phyloP scores from a whole-genome alignment of 2,797 vertebrate species.

The Odontamblyopus rebecca region DNA sequence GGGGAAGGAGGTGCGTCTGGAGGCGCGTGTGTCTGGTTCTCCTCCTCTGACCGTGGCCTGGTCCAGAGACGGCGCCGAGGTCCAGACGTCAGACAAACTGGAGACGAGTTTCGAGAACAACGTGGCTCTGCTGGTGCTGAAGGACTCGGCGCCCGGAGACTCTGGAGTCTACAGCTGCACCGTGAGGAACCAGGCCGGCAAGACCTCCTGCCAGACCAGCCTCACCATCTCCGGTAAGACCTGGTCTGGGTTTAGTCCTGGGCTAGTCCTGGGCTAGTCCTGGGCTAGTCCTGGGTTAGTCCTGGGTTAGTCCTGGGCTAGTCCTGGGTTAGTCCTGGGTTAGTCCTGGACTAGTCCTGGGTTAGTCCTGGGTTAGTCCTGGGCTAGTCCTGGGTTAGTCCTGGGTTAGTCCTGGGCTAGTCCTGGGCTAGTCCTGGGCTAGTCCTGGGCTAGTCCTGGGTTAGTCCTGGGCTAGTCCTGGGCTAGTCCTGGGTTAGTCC shows the following conservation, averaged over 20 bases:
- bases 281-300: no score
- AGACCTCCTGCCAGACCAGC: conserved; percentile 82
- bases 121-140: conserved; percentile 78
- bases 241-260: background rate
- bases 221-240: conserved; percentile 49
- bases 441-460: no score
- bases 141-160: conserved; percentile 72
- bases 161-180: conserved; percentile 86
- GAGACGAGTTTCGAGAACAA: conserved; percentile 88
- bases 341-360: no score
- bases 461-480: no score
- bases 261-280: background rate
- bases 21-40: conserved; percentile 87
- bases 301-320: no score
- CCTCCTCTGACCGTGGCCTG: conserved; percentile 87
- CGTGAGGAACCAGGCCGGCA: conserved; percentile 89
- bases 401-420: no score
- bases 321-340: no score
- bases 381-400: no score
- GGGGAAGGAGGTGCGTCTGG: conserved; percentile 87
- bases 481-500: no score
- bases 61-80: conserved; percentile 86
- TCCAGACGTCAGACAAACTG: conserved; percentile 79
- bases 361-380: no score
- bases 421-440: no score